These are phyloP conservation scores for Leptura quadrifasciata DNA, from an alignment of 2,888 invertebrate genomes.

Conservation along the genomic window DNA sequence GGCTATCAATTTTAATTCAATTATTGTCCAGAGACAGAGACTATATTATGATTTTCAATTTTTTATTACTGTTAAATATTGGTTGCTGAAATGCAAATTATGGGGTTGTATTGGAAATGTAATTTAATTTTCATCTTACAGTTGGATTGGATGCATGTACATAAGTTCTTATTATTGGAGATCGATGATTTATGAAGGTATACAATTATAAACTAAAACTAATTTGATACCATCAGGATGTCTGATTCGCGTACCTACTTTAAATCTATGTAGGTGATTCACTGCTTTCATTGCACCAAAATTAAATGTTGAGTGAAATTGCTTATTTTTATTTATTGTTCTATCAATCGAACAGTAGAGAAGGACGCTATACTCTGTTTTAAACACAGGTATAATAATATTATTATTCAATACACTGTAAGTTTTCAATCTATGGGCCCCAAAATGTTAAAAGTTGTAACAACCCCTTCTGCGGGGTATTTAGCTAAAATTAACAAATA, in stretches of 20 bases:
- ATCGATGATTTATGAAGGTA: not conserved
- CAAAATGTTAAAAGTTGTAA: too few species aligned
- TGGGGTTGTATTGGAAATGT: conserved; percentile 25
- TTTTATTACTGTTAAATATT: conserved; percentile 24
- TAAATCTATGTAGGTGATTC: not conserved
- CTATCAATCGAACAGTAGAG: too few species aligned
- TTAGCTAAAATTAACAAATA: too few species aligned
- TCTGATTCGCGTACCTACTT: not conserved
- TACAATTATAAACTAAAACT: not conserved
- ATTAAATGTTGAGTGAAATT: too few species aligned
- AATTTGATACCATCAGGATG: not conserved
- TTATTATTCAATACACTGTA: too few species aligned
- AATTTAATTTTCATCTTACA: conserved; percentile 34
- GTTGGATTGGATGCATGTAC: not conserved
- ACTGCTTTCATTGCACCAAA: too few species aligned
- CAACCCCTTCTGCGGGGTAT: too few species aligned
- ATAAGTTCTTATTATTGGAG: conserved; percentile 13
- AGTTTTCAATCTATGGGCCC: too few species aligned
- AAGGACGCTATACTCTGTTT: too few species aligned
- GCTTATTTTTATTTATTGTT: too few species aligned
- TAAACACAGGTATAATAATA: too few species aligned
- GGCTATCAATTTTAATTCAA: conserved; percentile 44
- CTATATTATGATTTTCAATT: conserved; percentile 27
- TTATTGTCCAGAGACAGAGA: conserved; percentile 34
- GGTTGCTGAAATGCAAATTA: conserved; percentile 37